Base-by-base conservation (phyloP, 2,888 invertebrate species). In the Sinhomidia bicolor region DNA sequence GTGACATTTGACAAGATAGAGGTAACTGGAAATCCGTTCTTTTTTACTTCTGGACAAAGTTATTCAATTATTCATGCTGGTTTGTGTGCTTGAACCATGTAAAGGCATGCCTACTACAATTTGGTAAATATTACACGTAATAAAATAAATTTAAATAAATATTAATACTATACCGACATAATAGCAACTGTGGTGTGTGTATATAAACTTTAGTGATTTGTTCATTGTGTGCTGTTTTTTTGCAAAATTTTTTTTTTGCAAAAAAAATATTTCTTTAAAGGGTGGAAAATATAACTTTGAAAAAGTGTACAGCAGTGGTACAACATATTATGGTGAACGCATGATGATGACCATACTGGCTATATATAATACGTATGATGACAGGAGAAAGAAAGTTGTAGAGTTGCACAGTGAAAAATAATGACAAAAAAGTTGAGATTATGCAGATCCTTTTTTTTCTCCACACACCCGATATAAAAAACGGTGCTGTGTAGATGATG, bases 381-480 rank as follows among this genome's bases (percentile, higher is more conserved):
- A 65, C 65, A 65, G 65, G 17, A 36, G 7, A 65, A 65, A 65
- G 65, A 17, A 65, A 62, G 29, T 62, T 29, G 29, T n/a, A 26
- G 62, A 62, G 29, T 62, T 62, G 62, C 26, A 36, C 32, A 36
- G 36, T 32, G 65, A 65, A 32, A 36, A 32, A 65, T 65, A 32
- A 65, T 65, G 36, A 36, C 36, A 47, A 65, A 65, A 65, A 65
- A 36, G 65, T 36, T 32, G 36, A 36, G 65, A 65, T 65, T 65
- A 65, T 65, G 65, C 65, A 65, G 65, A 65, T 32, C 32, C 65
- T 65, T 36, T 65, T 17, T 65, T n/a, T n/a, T n/a, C n/a, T n/a
- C n/a, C n/a, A n/a, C n/a, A 36, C 65, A 65, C 65, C 36, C 9
- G n/a, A 44, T 17, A 23, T 23, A 20, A 78, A 29, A n/a, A 14